Evolutionary conservation across 2,888 invertebrate species (phyloP), one percentile per base, ranked within the genome.

Genomic region (Erebia epiphron): DNA sequence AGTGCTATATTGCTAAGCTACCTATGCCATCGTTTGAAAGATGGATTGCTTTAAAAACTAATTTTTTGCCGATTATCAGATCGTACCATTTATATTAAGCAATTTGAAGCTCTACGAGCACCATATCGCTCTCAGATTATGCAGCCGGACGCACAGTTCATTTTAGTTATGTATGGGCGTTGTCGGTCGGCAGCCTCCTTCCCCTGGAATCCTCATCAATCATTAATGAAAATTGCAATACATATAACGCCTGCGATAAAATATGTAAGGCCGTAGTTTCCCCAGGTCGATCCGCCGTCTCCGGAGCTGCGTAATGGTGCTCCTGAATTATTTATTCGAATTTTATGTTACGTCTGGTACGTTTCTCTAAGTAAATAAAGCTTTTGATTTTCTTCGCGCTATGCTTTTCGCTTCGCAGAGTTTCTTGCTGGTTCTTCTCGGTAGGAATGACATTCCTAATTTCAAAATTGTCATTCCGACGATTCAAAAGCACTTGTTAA

Each of bases 211-310:
- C 83, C 85, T 82, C 82, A 83, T 92, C 88, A 90, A 88, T 89
- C 81, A 89, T 91, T 92, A 89, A 92, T 91, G 88, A 88, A 91
- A 91, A 92, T 91, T 92, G 90, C 92, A 91, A 91, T 93, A 91
- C 90, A 91, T 91, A 92, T 92, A 91, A 91, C 89, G 87, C 86
- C 80, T 82, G 78, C 79, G 83, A 83, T 92, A 86, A 89, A 92
- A 92, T 92, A 92, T 92, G 92, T 84, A 92, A 80, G 78, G 77
- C 78, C 82, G 86, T 88, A 90, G 91, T 90, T 89, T 87, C 74
- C 76, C 73, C 71, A 71, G 73, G 73, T 73, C 73, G 72, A 77
- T 76, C 75, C 75, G 60, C 72, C 76, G 75, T 76, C 76, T 75
- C 83, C 79, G 81, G 78, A 78, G 75, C 77, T 74, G 73, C 78